Evolutionary conservation across 2,888 invertebrate species (phyloP), one percentile per base, ranked within the genome.

Genomic region (Chorisops tibialis): DNA sequence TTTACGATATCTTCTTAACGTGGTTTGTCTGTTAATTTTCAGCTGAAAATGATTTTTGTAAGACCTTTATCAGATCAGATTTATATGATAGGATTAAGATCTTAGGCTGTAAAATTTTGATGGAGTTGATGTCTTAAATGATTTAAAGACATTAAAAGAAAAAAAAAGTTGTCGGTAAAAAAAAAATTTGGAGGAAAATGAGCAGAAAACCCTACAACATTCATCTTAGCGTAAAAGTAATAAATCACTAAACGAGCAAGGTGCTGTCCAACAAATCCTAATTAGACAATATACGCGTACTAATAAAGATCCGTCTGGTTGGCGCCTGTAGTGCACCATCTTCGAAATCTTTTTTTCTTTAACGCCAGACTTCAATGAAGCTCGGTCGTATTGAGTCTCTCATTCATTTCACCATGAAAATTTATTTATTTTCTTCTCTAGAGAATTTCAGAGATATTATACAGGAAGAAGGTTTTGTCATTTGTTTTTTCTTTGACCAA

Each of bases 241-340:
- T 63, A 63, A 63, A 63, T 63, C 63, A 63, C 63, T 56, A 43
- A 39, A 49, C 21, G 41, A 48, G 60, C 43, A 50, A 61, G 60
- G 63, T 63, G 61, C 56, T 56, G 61, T 49, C 61, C 56, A 61
- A 63, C 54, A 61, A 63, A 61, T 63, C 61, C 63, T 63, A 63
- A 63, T 63, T 63, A 63, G 61, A 60, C 63, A 63, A 49, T 60
- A 49, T 56, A 38, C 43, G 48, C 48, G 56, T 56, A 60, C 59
- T 60, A 61, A 63, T 56, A 56, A 63, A 63, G 61, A 56, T 22
- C 30, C 63, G 63, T 56, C 63, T 61, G 39, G 22, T 45, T 56
- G 63, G 63, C 63, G 63, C 63, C 63, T 61, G 50, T 50, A 38
- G 12, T 63, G 37, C 60, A 59, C 39, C 47, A 39, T 37, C 22